Evolutionary conservation across 2,888 invertebrate species (phyloP).

Genomic region (Pandemis cinnamomeana): DNA sequence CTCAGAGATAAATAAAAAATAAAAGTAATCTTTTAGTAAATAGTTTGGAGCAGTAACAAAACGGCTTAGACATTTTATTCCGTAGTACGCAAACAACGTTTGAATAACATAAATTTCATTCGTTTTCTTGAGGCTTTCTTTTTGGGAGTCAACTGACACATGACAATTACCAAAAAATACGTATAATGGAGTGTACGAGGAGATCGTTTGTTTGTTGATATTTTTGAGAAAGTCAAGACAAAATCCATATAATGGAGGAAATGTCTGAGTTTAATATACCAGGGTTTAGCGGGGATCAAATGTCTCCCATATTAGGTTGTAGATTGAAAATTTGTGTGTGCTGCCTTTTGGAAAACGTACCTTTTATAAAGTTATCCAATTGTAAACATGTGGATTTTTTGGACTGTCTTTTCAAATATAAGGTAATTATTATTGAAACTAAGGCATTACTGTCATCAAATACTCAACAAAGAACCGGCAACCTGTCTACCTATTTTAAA

Average conservation of each 20-base stretch:
- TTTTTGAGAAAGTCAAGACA: conserved; percentile 3
- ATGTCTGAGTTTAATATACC: conserved; percentile 41
- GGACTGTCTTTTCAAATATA: conserved; percentile 50
- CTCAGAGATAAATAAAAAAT: background rate
- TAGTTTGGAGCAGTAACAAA: conserved; percentile 5
- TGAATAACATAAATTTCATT: background rate
- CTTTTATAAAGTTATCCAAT: conserved; percentile 52
- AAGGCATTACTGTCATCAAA: background rate
- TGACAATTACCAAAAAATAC: background rate
- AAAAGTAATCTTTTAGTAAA: background rate
- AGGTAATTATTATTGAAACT: conserved; percentile 52
- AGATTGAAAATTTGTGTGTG: conserved; percentile 54
- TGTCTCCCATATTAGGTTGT: background rate
- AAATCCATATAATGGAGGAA: conserved; percentile 43
- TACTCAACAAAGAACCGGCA: background rate
- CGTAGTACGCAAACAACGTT: conserved; percentile 10
- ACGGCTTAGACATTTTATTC: background rate
- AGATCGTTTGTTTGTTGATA: conserved; percentile 1
- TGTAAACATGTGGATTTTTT: conserved; percentile 63
- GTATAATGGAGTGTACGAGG: conserved; percentile 9
- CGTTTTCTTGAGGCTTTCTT: background rate
- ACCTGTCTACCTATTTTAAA: background rate
- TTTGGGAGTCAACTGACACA: background rate
- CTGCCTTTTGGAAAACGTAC: conserved; percentile 55
- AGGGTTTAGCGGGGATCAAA: conserved; percentile 25